Base-by-base conservation (phyloP, 2,888 invertebrate species). In the Saturnia japonica region DNA sequence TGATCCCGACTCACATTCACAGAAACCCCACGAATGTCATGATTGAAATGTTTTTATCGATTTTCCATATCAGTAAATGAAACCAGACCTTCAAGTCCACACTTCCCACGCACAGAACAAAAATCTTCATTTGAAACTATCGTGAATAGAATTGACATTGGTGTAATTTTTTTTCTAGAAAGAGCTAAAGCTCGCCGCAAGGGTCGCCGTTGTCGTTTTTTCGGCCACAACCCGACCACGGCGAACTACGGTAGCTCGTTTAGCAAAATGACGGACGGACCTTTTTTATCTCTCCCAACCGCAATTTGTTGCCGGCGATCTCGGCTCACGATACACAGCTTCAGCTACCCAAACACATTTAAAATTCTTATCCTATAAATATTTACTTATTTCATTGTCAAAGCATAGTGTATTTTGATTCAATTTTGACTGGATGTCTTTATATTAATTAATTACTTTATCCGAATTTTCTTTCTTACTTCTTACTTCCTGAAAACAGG, bases 281-380 rank as follows among this genome's bases (percentile, higher is more conserved):
- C 93, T 91, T 93, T 93, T 93, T 93, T 93, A 92, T 92, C 91
- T 92, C 84, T 83, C 78, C 86, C 88, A 88, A 90, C 93, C 91
- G 91, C 93, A 93, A 93, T 93, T 93, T 91, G 91, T 89, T 89
- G 87, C 86, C 83, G 82, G 85, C 90, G 90, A 91, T 92, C 88
- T 87, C 83, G 83, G 82, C 84, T 83, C 78, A 88, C 90, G 91
- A 93, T 92, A 91, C 88, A 89, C 82, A 82, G 79, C 79, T 81
- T 79, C 78, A 74, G 77, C 78, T 82, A 82, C 84, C 82, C 84
- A 82, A 86, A 83, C 81, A 86, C 87, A 87, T 89, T 90, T 89
- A 81, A 88, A 90, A 89, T 88, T 88, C 85, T 81, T 81, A 83
- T 78, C 82, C 87, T 83, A 87, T 89, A 88, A 88, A 90, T 89